A percentile compares a stretch with the other conserved stretches of the same genome.
These are phyloP conservation scores for Papio anubis DNA, from an alignment of 2,113 vertebrate genomes.

Conservation along the genomic window DNA sequence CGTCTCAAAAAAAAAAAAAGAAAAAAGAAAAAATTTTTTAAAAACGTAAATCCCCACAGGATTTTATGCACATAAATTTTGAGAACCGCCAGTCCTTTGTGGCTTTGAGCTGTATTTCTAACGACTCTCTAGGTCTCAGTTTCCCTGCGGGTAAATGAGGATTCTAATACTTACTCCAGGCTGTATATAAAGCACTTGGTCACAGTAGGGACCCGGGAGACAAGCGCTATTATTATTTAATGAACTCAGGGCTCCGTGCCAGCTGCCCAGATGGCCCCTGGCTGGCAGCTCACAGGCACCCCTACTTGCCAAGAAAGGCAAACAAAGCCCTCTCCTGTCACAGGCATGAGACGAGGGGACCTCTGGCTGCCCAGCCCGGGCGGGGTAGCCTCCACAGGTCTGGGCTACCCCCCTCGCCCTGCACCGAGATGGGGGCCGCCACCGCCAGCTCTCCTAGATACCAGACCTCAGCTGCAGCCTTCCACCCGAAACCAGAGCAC, in stretches of 20 bases:
- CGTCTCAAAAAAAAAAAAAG: neutral
- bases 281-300: neutral
- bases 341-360: neutral
- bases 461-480: neutral
- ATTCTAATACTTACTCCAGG: neutral
- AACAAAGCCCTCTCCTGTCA: neutral
- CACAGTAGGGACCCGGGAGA: neutral
- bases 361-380: neutral
- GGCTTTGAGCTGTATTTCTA: neutral
- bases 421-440: no score
- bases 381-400: rapidly evolving
- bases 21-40: no score
- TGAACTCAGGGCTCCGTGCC: neutral
- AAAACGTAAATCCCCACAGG: neutral
- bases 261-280: neutral
- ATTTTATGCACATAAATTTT: neutral
- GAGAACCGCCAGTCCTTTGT: no score
- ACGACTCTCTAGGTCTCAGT: neutral
- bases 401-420: neutral
- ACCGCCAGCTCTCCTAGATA: rapidly evolving
- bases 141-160: neutral
- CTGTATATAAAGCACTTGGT: neutral
- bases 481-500: neutral
- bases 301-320: neutral
- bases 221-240: neutral